Evolutionary conservation across 2,888 invertebrate genomes (phyloP).

Genomic region (Onchidella celtica): DNA sequence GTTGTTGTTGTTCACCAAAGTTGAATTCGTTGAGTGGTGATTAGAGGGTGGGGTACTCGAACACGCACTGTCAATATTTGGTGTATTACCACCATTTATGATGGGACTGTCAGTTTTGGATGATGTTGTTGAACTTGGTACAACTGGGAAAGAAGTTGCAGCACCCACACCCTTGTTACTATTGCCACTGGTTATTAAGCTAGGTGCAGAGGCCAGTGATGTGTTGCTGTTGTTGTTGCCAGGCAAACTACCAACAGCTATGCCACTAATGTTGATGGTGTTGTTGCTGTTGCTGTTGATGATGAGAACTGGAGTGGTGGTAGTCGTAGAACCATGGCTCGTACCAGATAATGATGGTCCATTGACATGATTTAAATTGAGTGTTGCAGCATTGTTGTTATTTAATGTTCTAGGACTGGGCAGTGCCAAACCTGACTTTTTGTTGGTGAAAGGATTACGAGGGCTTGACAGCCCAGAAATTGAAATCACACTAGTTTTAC

Average conservation of each 20-base stretch:
- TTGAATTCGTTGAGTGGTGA: too few species aligned
- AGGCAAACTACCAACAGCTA: background rate
- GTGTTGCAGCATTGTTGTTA: background rate
- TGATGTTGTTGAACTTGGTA: background rate
- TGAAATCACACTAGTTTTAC: constrained; percentile 6
- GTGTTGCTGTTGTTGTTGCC: background rate
- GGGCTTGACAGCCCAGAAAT: constrained; percentile 35
- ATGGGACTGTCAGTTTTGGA: too few species aligned
- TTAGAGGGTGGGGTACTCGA: too few species aligned
- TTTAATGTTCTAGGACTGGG: constrained; percentile 9
- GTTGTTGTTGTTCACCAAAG: too few species aligned
- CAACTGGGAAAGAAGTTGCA: background rate
- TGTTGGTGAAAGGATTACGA: background rate
- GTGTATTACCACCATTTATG: too few species aligned
- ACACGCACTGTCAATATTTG: too few species aligned
- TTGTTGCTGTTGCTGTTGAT: background rate
- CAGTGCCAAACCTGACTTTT: constrained; percentile 15
- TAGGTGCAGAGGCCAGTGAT: background rate
- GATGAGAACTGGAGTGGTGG: background rate
- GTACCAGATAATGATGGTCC: background rate
- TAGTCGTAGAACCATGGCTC: background rate
- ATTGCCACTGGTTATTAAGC: background rate
- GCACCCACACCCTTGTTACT: background rate
- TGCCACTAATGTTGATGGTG: background rate
- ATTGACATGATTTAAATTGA: constrained; percentile 25